Evolutionary conservation across 2,888 invertebrate genomes (phyloP).

Genomic region (Drosophila ustulata): DNA sequence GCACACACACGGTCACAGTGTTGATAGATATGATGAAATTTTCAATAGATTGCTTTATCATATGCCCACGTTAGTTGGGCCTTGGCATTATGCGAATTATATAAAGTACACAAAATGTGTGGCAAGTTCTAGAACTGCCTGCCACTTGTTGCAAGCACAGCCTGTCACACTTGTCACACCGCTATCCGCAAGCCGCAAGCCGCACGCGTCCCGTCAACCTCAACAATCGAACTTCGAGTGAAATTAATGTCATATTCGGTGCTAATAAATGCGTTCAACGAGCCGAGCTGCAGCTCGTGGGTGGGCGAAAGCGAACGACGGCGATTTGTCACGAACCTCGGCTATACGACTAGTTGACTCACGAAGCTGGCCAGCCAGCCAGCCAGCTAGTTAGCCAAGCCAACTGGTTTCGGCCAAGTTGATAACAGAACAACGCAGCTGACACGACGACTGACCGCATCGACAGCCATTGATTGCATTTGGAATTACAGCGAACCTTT

Average conservation of each 20-base stretch:
- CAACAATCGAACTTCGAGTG: slow-evolving; percentile 52
- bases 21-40: slow-evolving; percentile 31
- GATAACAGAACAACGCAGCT: slow-evolving; percentile 40
- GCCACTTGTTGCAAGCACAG: slow-evolving; percentile 52
- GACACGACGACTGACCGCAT: slow-evolving; percentile 19
- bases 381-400: slow-evolving; percentile 2
- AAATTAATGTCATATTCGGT: slow-evolving; percentile 42
- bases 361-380: slow-evolving; percentile 18
- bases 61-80: neutral
- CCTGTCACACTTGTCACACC: slow-evolving; percentile 7
- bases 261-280: slow-evolving; percentile 42
- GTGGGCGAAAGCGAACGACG: slow-evolving; percentile 37
- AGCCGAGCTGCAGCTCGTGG: slow-evolving; percentile 50
- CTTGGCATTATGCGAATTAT: slow-evolving; percentile 8
- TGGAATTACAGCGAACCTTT: slow-evolving; percentile 12
- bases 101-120: slow-evolving; percentile 26
- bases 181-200: neutral
- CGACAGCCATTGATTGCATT: slow-evolving; percentile 10
- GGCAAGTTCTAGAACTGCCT: neutral
- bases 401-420: slow-evolving; percentile 51
- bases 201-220: slow-evolving; percentile 40
- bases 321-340: slow-evolving; percentile 45
- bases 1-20: slow-evolving; percentile 1
- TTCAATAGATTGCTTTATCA: slow-evolving; percentile 17
- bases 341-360: slow-evolving; percentile 32